Evolutionary conservation across 2,888 invertebrate species (phyloP).

Genomic region (Dynastes grantii): DNA sequence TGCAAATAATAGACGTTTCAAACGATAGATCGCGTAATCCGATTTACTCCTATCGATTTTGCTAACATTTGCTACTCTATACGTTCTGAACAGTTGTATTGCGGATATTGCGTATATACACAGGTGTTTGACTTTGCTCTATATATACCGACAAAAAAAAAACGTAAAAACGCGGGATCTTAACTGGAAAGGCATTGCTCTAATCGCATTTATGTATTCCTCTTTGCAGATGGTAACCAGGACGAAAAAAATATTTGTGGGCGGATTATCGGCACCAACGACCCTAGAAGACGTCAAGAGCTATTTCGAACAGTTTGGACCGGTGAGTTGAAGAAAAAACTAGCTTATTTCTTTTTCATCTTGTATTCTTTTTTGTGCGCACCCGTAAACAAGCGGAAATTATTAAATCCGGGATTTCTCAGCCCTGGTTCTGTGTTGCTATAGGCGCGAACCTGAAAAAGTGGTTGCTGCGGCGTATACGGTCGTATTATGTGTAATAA

Average conservation of each 20-base stretch:
- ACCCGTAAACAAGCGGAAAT: conserved; percentile 39
- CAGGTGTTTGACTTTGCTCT: conserved; percentile 14
- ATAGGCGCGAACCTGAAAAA: not conserved
- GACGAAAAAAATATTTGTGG: conserved; percentile 99
- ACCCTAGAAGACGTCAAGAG: conserved; percentile 99
- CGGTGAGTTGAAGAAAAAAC: conserved; percentile 82
- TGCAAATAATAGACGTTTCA: conserved; percentile 47
- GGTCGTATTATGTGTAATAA: conserved; percentile 6
- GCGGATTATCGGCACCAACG: conserved; percentile 98
- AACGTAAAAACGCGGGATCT: conserved; percentile 5
- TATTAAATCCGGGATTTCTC: conserved; percentile 41
- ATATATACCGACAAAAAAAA: conserved; percentile 12
- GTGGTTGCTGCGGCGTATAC: not conserved
- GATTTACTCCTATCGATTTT: conserved; percentile 51
- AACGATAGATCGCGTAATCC: conserved; percentile 46
- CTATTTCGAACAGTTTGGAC: conserved; percentile 99
- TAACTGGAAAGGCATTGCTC: conserved; percentile 14
- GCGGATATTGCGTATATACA: conserved; percentile 12
- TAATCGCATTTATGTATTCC: conserved; percentile 42
- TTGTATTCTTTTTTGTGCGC: conserved; percentile 7
- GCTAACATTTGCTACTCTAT: conserved; percentile 14
- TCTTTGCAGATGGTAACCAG: conserved; percentile 96
- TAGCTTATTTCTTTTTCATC: conserved; percentile 50
- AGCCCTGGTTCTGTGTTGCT: not conserved
- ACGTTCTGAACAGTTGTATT: conserved; percentile 12